Conservation (phyloP, 2,797 vertebrate genomes). For the Microctenopoma stevenorrisi region DNA sequence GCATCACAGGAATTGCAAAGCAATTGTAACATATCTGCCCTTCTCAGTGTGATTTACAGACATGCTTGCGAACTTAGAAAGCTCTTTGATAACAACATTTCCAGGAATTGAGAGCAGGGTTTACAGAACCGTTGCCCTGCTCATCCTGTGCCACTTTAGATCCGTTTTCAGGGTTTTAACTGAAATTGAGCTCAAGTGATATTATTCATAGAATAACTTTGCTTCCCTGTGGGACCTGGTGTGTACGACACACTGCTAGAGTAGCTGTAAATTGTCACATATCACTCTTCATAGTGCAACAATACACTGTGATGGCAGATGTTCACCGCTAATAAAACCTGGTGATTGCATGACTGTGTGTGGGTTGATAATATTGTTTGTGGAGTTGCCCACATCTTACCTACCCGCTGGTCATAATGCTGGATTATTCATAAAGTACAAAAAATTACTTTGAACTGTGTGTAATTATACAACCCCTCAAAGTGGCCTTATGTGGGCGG, state of each 20-base stretch:
- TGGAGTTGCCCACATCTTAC: slow-evolving; percentile 64
- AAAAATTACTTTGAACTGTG: slow-evolving; percentile 64
- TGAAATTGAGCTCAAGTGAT: slow-evolving; percentile 63
- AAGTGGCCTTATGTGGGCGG: slow-evolving; percentile 65
- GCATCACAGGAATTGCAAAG: slow-evolving; percentile 72
- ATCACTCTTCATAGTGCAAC: slow-evolving; percentile 54
- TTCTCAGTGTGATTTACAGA: slow-evolving; percentile 72
- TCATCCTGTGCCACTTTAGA: slow-evolving; percentile 28
- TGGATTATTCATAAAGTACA: slow-evolving; percentile 70
- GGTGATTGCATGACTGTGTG: slow-evolving; percentile 62
- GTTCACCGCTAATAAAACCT: slow-evolving; percentile 56
- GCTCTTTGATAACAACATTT: slow-evolving; percentile 67
- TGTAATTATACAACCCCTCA: slow-evolving; percentile 67
- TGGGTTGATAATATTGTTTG: slow-evolving; percentile 71
- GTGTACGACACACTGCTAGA: slow-evolving; percentile 29
- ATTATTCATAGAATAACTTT: slow-evolving; percentile 66
- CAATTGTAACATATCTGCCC: slow-evolving; percentile 77
- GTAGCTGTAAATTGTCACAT: slow-evolving; percentile 65
- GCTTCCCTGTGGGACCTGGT: slow-evolving; percentile 55
- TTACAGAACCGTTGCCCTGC: slow-evolving; percentile 48
- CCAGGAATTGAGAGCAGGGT: slow-evolving; percentile 67
- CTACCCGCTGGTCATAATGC: slow-evolving; percentile 62
- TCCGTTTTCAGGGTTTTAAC: slow-evolving; percentile 65
- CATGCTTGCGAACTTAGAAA: slow-evolving; percentile 56
- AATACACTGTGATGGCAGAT: no score